A percentile compares a stretch with the other conserved stretches of the same genome.
phyloP scores from a whole-genome alignment of 2,113 vertebrate species.

The Paramisgurnus dabryanus region DNA sequence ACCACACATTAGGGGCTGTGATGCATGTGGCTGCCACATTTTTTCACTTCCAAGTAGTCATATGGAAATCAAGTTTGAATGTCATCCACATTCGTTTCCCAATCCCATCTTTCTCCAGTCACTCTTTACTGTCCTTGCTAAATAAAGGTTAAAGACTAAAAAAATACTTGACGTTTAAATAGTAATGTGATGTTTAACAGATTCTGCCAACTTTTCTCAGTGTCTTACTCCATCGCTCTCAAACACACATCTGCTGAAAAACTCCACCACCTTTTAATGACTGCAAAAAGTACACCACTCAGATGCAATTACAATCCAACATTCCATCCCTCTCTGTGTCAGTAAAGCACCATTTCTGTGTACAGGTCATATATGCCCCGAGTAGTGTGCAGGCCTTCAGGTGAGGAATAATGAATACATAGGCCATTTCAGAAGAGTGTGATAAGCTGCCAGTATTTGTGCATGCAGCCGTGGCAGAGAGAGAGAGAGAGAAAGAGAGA shows the following conservation, averaged over 20 bases:
- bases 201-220: too few species aligned
- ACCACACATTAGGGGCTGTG: too few species aligned
- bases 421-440: conserved; percentile 45
- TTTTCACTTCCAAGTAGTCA: too few species aligned
- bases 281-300: not conserved
- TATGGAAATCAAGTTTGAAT: too few species aligned
- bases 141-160: too few species aligned
- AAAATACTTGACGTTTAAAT: too few species aligned
- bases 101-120: too few species aligned
- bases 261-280: conserved; percentile 25
- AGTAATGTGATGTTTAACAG: too few species aligned
- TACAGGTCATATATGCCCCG: conserved; percentile 18
- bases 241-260: conserved; percentile 2
- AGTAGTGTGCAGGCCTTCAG: conserved; percentile 24
- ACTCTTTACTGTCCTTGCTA: too few species aligned
- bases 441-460: conserved; percentile 22
- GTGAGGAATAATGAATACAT: conserved; percentile 51
- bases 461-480: not conserved
- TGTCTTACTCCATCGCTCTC: not conserved
- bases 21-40: too few species aligned
- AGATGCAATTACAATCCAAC: conserved; percentile 11
- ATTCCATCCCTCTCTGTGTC: conserved; percentile 15
- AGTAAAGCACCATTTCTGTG: conserved; percentile 14
- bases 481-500: not conserved
- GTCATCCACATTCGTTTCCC: too few species aligned